Base-by-base conservation (phyloP, 2,113 vertebrate genomes). In the Phyllostomus discolor region DNA sequence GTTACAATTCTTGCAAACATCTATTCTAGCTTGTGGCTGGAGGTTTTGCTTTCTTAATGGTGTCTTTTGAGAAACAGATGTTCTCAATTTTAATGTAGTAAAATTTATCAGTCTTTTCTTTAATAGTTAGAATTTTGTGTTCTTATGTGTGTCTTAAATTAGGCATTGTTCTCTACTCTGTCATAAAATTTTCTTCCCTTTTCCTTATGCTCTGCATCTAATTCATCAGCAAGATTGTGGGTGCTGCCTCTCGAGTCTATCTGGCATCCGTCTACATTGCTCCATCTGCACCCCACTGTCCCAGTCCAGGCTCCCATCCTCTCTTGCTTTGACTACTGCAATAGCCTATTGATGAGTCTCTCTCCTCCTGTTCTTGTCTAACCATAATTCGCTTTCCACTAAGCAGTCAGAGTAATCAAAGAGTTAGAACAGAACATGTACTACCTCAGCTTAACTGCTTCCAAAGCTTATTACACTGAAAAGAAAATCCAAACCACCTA, bases 1-100 rank as follows among this genome's bases (percentile, higher is more conserved):
- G 26, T 72, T 69, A 54, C 7, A 52, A 38, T 78, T 83, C 10
- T 79, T 79, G 4, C 41, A 85, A 41, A 62, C 19, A 57, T 62
- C 54, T 81, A 46, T 81, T 62, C 19, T 76, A 82, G 43, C 76
- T n/a, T 73, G 70, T 80, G 43, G 10, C 50, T 52, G 41, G 59
- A 54, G 41, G 76, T 95, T 82, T 88, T 20, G 57, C 35, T 92
- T 96, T 90, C 59, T 89, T 64, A 41, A 75, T 75, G 16, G 17
- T 92, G 24, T 81, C 73, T 92, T 52, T 92, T 64, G 73, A 50
- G 62, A 50, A 92, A 91, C 17, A 88, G 26, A 26, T 66, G 48
- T 73, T 88, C 67, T 79, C 90, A 86, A 92, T 80, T 72, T 91
- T 94, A 70, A 81, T 31, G 10, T 85, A 80, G 26, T 88, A 41